Evolutionary conservation across 2,113 vertebrate species (phyloP).

Genomic region (Orcinus orca): DNA sequence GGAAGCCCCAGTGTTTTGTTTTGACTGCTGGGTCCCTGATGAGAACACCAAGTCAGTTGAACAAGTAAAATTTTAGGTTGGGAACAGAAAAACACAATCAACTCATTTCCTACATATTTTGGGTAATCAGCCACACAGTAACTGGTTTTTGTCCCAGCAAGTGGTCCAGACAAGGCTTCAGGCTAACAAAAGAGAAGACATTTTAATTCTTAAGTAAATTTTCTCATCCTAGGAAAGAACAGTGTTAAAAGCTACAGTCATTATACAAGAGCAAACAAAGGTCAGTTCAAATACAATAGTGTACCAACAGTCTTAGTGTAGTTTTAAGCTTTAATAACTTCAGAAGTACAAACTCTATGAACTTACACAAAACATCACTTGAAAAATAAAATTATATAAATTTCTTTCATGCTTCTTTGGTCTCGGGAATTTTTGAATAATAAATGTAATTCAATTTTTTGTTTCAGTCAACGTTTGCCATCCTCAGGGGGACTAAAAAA

Average conservation of each 20-base stretch:
- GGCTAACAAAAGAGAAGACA: constrained; percentile 47
- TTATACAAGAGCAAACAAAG: constrained; percentile 45
- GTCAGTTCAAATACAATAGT: constrained; percentile 37
- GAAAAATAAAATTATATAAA: constrained; percentile 52
- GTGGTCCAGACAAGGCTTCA: constrained; percentile 39
- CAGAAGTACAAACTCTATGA: constrained; percentile 6
- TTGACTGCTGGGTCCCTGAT: constrained; percentile 56
- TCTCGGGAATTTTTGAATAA: constrained; percentile 34
- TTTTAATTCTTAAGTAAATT: constrained; percentile 32
- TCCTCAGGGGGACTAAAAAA: neutral
- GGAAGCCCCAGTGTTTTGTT: constrained; percentile 35
- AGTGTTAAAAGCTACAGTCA: constrained; percentile 33
- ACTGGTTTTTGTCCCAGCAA: constrained; percentile 27
- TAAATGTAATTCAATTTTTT: constrained; percentile 22
- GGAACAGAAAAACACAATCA: constrained; percentile 57
- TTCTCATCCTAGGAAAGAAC: constrained; percentile 20
- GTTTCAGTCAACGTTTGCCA: constrained; percentile 30
- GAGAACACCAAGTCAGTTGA: constrained; percentile 51
- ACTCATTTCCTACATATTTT: constrained; percentile 55
- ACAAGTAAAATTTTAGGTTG: constrained; percentile 53
- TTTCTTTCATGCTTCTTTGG: neutral
- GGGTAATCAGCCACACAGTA: constrained; percentile 45
- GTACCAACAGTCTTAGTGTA: neutral
- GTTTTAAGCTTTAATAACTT: constrained; percentile 32
- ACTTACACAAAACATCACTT: constrained; percentile 35